Evolutionary conservation across 2,888 invertebrate species (phyloP).

Genomic region (Scaeva pyrastri): DNA sequence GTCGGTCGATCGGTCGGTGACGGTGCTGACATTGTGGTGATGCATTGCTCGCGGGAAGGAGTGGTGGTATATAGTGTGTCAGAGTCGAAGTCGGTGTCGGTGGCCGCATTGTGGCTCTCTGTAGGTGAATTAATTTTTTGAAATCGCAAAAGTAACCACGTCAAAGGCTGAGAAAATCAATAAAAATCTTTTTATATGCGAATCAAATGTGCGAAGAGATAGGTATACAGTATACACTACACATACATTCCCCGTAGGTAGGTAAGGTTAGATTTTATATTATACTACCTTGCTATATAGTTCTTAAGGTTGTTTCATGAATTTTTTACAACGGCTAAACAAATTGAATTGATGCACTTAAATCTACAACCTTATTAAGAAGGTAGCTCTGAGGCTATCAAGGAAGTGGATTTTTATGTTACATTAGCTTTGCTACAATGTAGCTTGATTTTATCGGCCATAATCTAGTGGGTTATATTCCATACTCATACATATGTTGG

Average conservation of each 20-base stretch:
- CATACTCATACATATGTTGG: background rate
- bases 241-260: background rate
- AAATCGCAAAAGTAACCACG: constrained; percentile 67
- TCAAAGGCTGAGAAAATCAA: constrained; percentile 68
- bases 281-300: background rate
- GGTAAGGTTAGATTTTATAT: constrained; percentile 9
- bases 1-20: background rate
- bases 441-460: constrained; percentile 25
- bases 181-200: constrained; percentile 73
- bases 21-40: background rate
- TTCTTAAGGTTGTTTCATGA: constrained; percentile 26
- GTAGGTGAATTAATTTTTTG: constrained; percentile 61
- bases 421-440: constrained; percentile 15
- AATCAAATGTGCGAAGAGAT: constrained; percentile 58
- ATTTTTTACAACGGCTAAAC: constrained; percentile 27
- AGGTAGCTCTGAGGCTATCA: constrained; percentile 19
- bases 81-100: background rate
- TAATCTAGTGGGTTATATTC: constrained; percentile 1
- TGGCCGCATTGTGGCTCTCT: constrained; percentile 32
- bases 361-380: constrained; percentile 31
- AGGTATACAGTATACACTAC: background rate
- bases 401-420: constrained; percentile 23
- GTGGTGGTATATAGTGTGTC: background rate
- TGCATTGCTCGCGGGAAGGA: background rate
- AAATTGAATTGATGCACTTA: constrained; percentile 41